These are phyloP conservation scores for Melanotaenia nigrans DNA, from an alignment of 2,797 vertebrate genomes.

Conservation along the genomic window DNA sequence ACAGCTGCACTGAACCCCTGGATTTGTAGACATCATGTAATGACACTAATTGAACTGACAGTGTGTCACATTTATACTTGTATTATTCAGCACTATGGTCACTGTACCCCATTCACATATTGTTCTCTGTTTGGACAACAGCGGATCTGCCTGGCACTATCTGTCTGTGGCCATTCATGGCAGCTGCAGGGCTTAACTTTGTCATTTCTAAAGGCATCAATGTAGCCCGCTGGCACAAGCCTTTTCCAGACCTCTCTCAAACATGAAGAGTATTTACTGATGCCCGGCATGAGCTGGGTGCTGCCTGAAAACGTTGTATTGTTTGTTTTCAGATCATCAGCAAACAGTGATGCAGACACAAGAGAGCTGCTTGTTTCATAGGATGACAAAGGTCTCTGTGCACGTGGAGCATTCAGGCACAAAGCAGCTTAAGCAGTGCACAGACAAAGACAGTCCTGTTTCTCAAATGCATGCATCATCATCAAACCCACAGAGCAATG, in stretches of 20 bases:
- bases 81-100: constrained; percentile 64
- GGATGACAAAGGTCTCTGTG: constrained; percentile 71
- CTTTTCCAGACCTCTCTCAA: constrained; percentile 71
- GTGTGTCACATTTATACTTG: constrained; percentile 59
- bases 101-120: constrained; percentile 69
- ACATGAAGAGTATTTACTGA: constrained; percentile 70
- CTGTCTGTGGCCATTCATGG: constrained; percentile 62
- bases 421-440: constrained; percentile 58
- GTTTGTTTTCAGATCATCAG: constrained; percentile 81
- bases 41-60: constrained; percentile 56
- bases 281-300: constrained; percentile 46
- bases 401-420: constrained; percentile 67
- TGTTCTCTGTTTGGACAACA: constrained; percentile 67
- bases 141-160: constrained; percentile 66
- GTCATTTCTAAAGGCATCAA: constrained; percentile 74
- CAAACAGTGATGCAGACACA: constrained; percentile 73
- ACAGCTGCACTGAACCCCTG: constrained; percentile 24
- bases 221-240: constrained; percentile 53
- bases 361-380: constrained; percentile 68
- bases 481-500: constrained; percentile 63
- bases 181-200: constrained; percentile 58
- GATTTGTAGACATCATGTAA: constrained; percentile 47
- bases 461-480: constrained; percentile 50
- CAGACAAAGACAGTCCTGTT: constrained; percentile 69
- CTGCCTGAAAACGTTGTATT: constrained; percentile 72